Conservation (phyloP, 2,113 vertebrate species). For the Apeltes quadracus region DNA sequence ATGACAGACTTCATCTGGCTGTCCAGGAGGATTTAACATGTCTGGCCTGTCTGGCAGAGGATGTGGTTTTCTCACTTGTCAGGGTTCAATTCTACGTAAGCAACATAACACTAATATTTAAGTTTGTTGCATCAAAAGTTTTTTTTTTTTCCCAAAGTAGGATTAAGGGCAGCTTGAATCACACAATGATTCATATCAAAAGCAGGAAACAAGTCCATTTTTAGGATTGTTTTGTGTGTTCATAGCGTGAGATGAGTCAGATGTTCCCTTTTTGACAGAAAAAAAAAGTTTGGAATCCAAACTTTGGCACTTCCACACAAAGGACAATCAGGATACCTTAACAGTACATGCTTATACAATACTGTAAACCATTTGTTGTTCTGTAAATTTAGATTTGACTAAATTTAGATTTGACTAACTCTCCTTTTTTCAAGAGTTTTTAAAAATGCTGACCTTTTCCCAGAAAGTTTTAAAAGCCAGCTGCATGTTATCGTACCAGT, state of each 20-base stretch:
- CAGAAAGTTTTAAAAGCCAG: slow-evolving; percentile 20
- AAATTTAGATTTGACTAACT: no score
- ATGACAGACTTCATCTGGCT: slow-evolving; percentile 58
- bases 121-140: slow-evolving; percentile 34
- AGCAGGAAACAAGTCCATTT: slow-evolving; percentile 13
- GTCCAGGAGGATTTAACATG: slow-evolving; percentile 43
- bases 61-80: slow-evolving; percentile 53
- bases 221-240: slow-evolving; percentile 25
- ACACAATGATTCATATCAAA: slow-evolving; percentile 15
- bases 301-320: not conserved
- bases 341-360: not conserved
- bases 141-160: slow-evolving; percentile 29
- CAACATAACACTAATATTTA: slow-evolving; percentile 66
- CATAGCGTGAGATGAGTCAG: not conserved
- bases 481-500: slow-evolving; percentile 26
- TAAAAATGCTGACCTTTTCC: no score
- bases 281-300: not conserved
- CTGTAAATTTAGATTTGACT: no score
- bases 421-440: no score
- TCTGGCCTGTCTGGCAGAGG: slow-evolving; percentile 35
- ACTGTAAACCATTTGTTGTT: no score
- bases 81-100: slow-evolving; percentile 46
- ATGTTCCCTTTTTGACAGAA: not conserved
- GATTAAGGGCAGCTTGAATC: slow-evolving; percentile 28
- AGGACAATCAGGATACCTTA: not conserved